Evolutionary conservation across 2,113 vertebrate genomes (phyloP).

Genomic region (Pantherophis guttatus): DNA sequence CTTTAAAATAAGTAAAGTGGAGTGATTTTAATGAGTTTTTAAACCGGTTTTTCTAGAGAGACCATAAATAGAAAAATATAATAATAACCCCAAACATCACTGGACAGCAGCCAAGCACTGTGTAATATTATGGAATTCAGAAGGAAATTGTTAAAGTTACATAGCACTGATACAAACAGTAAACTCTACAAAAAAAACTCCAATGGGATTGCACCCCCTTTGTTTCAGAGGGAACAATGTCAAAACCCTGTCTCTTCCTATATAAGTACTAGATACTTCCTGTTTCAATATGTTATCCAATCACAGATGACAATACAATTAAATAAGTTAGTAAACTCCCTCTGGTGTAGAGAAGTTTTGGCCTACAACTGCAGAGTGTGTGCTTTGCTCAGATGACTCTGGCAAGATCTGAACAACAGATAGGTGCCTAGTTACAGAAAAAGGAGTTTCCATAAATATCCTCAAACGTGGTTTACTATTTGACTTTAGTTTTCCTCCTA

Average conservation of each 20-base stretch:
- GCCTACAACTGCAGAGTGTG: neutral
- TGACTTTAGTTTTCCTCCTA: neutral
- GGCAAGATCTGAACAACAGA: neutral
- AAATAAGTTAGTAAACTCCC: neutral
- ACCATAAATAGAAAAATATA: neutral
- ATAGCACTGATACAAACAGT: neutral
- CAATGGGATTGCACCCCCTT: neutral
- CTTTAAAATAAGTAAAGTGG: neutral
- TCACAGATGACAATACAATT: neutral
- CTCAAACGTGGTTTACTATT: neutral
- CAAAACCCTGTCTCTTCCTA: neutral
- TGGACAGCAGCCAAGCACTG: neutral
- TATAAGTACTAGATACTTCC: neutral
- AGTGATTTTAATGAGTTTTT: neutral
- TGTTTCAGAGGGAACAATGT: neutral
- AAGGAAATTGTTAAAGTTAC: constrained; percentile 11
- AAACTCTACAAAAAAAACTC: neutral
- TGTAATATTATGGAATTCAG: neutral
- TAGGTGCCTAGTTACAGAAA: neutral
- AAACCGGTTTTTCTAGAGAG: neutral
- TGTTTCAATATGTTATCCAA: neutral
- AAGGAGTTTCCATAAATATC: neutral
- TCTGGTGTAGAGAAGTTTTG: neutral
- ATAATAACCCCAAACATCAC: neutral
- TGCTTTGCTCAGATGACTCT: neutral